Base-by-base conservation (phyloP, 2,113 vertebrate species). In the Tetrao urogallus region DNA sequence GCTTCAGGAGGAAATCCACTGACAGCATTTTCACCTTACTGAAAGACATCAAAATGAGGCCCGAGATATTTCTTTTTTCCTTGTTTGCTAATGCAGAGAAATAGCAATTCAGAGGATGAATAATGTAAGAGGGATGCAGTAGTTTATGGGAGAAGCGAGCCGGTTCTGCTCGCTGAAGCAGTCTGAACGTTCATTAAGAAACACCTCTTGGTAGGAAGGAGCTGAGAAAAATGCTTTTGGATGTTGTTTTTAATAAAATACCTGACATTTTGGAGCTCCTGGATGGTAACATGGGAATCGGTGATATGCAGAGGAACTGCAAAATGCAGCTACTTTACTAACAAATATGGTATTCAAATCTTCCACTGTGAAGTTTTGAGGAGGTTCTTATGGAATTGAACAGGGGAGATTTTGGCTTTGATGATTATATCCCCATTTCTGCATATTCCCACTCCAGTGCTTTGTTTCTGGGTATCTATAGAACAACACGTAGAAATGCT, bases 31-130 rank as follows among this genome's bases (percentile, higher is more conserved):
- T 96, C 82, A 86, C 75, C 82, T 94, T n/a, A 2, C 1, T 78
- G 82, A 89, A 71, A 91, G 82, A 40, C 76, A 61, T 52, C 40
- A 89, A 92, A 91, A 71, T 48, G 60, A 92, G 92, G 63, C 28
- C 32, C 22, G 11, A 65, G 84, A 14, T 38, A 17, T 28, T 18
- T 63, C 27, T 64, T 63, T 40, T 40, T 40, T 25, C 16, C 71
- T 66, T 82, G 82, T 95, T 96, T 93, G 72, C 64, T 89, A 94
- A 92, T 32, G 84, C 71, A 76, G 82, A 67, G 78, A 91, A 93
- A 89, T 66, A 87, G 81, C 89, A 67, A 43, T 78, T 91, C 36
- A 42, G 85, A 10, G 17, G 22, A 96, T 92, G 91, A 96, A 94
- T 94, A 94, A 96, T 93, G 92, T 45, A 96, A 85, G 73, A 94